These are phyloP conservation scores for Eristalis tenax DNA, from an alignment of 2,888 invertebrate species.

Conservation along the genomic window DNA sequence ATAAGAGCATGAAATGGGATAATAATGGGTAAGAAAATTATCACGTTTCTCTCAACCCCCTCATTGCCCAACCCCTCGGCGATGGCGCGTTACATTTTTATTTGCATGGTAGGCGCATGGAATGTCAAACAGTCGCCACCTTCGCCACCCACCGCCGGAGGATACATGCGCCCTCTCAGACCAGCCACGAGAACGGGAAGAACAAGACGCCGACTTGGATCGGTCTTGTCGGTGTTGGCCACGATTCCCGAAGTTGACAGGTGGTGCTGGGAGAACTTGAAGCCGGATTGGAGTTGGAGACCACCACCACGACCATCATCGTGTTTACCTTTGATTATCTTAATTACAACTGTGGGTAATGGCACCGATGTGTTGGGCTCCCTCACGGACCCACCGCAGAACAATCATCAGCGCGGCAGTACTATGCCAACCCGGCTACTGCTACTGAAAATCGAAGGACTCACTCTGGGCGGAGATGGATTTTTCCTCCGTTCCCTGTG, in stretches of 20 bases:
- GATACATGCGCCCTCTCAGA: constrained; percentile 12
- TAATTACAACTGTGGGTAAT: constrained; percentile 61
- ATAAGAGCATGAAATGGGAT: constrained; percentile 72
- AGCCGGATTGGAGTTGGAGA: neutral
- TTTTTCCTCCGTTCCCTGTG: constrained; percentile 2
- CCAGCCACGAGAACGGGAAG: neutral
- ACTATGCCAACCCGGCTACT: neutral
- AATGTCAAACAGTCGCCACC: constrained; percentile 49
- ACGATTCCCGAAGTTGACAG: constrained; percentile 38
- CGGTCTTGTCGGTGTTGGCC: neutral
- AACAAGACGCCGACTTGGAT: neutral
- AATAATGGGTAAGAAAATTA: constrained; percentile 72
- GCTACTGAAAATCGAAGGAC: neutral
- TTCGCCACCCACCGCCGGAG: neutral
- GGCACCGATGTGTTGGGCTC: neutral
- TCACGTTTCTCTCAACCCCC: constrained; percentile 62
- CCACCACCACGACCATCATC: constrained; percentile 8
- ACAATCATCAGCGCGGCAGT: neutral
- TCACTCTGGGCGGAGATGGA: neutral
- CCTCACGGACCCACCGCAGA: neutral
- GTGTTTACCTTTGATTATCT: constrained; percentile 71
- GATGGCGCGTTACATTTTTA: constrained; percentile 51
- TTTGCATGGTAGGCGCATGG: constrained; percentile 60
- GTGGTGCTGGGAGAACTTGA: neutral
- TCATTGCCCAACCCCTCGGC: neutral